Evolutionary conservation across 2,888 invertebrate species (phyloP).

Genomic region (Linnaemya tessellans): DNA sequence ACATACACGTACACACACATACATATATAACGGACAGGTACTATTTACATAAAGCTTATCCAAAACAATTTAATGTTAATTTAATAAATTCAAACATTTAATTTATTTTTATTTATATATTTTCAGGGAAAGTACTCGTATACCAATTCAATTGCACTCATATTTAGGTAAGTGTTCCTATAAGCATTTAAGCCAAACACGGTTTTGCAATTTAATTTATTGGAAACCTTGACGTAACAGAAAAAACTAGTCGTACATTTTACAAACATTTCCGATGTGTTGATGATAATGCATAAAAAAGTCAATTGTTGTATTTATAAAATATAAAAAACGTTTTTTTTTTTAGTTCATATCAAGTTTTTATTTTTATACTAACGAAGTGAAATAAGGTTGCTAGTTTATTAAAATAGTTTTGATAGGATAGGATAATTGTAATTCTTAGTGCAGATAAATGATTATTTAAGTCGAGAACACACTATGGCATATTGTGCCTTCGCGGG

Average conservation of each 20-base stretch:
- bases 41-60: no score
- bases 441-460: no score
- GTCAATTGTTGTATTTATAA: background rate
- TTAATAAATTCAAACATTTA: slow-evolving; percentile 1
- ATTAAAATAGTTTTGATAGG: no score
- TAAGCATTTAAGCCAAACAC: slow-evolving; percentile 40
- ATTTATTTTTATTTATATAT: background rate
- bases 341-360: no score
- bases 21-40: no score
- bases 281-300: slow-evolving; percentile 11
- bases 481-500: no score
- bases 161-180: background rate
- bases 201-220: slow-evolving; percentile 62
- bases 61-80: no score
- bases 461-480: no score
- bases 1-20: no score
- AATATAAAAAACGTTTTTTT: background rate
- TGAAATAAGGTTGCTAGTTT: background rate
- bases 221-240: slow-evolving; percentile 68
- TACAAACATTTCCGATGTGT: slow-evolving; percentile 41
- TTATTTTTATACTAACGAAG: no score
- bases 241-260: slow-evolving; percentile 25
- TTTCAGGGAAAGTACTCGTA: background rate
- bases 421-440: no score
- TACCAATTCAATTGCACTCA: background rate